Evolutionary conservation across 2,797 vertebrate genomes (phyloP), one percentile per base, ranked within the genome.

Genomic region (Coccyzus lansbergi): DNA sequence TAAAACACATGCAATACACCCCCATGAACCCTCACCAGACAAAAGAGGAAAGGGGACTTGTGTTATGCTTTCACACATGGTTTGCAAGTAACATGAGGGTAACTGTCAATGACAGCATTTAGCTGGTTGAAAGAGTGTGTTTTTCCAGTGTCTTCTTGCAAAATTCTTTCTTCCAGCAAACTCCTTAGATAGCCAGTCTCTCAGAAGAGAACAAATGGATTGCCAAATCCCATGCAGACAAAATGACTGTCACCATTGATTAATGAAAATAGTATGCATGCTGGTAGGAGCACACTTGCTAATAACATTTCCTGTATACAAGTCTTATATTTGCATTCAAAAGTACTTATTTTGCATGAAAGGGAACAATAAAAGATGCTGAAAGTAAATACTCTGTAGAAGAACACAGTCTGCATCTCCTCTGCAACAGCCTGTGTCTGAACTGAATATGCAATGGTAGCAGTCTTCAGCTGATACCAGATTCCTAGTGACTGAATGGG

Each of bases 401-500:
- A 95, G 55, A 94, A 69, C 19, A 74, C 20, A 87, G 81, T 34
- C 71, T 92, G 81, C 34, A 44, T 89, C 38, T 82, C 10, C 2
- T 65, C 86, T 83, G 72, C 79, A 88, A 34, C 51, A 95, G 86
- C 46, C 84, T 83, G 38, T 56, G 76, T 70, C 94, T 95, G 92
- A 86, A 76, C 55, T 15, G 65, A 93, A 92, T 86, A 92, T 48
- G 85, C 3, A 6, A 88, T 0, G 0, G 69, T 31, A 91, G 88
- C 90, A 86, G 31, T 82, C 68, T 96, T 78, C 86, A 82, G 52
- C 56, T 80, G 63, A 94, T 60, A 74, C 19, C 64, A 93, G 88
- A 95, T 96, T 92, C 75, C 64, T 85, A 77, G 92, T 94, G 93
- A 96, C 92, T 94, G 88, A 96, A 96, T 94, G 88, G 65, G 94